Evolutionary conservation across 2,797 vertebrate genomes (phyloP).

Genomic region (Harpagifer antarcticus): DNA sequence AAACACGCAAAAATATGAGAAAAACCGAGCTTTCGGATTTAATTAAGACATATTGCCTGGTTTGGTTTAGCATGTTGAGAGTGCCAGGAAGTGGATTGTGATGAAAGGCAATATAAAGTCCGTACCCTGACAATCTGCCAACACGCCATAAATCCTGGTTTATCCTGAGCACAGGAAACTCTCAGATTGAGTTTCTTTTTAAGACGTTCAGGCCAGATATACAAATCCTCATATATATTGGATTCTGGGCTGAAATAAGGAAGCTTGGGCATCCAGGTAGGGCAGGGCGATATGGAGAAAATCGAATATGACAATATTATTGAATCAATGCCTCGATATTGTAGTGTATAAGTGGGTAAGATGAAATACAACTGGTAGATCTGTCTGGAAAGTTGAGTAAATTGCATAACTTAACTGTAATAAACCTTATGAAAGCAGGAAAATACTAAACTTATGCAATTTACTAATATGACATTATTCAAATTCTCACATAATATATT

Average conservation of each 20-base stretch:
- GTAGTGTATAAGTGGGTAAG: too few species aligned
- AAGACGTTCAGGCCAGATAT: background rate
- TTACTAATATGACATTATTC: too few species aligned
- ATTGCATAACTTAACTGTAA: too few species aligned
- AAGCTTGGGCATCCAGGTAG: background rate
- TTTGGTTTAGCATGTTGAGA: background rate
- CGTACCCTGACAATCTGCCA: slow-evolving; percentile 15
- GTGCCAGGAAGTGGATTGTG: background rate
- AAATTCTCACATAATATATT: too few species aligned
- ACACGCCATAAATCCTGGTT: background rate
- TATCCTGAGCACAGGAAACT: background rate
- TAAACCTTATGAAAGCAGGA: too few species aligned
- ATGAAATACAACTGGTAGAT: too few species aligned
- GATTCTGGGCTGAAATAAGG: background rate
- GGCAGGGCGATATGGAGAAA: too few species aligned
- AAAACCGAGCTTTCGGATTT: slow-evolving; percentile 13
- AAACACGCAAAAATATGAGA: background rate
- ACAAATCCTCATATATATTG: background rate
- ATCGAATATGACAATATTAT: too few species aligned
- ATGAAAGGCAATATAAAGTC: slow-evolving; percentile 11
- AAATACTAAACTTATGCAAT: too few species aligned
- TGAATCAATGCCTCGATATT: too few species aligned
- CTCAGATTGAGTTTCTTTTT: slow-evolving; percentile 10
- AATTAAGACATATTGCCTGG: background rate
- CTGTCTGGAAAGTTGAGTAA: too few species aligned